Base-by-base conservation (phyloP, 1,140 invertebrate genomes). In the Atta colombica region DNA sequence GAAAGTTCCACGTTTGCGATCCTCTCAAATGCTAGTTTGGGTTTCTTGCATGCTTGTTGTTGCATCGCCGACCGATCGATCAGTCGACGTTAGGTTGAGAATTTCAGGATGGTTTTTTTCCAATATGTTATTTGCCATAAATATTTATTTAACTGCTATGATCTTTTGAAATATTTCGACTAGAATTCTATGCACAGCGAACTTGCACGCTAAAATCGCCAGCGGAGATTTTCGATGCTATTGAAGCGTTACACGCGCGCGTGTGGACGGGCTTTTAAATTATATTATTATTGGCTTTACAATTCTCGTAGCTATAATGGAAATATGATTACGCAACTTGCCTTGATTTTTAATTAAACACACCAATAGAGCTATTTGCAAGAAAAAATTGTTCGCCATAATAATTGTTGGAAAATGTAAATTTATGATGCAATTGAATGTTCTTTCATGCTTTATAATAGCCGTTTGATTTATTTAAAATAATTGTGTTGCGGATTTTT, bases 331-430 rank as follows among this genome's bases (percentile, higher is more conserved):
- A 90, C 72, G 21, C 69, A 58, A n/a, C 28, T 77, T 21, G 58
- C 45, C 71, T 81, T 87, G 77, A 87, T 87, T 82, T 87, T 90
- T 89, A 75, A 87, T 89, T 89, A 89, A 51, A 63, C 35, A 55
- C 75, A 28, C 12, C 68, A 16, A 71, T 65, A 35, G 7, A 58
- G 45, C 21, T 35, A 84, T 77, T 85, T 31, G 21, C 45, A 51
- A 72, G 18, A 28, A 77, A 86, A 81, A 86, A 77, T 69, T 69
- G 63, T 81, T 58, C 49, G 49, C 7, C 63, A 53, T 12, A 14
- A 35, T 58, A 53, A 39, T 14, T 28, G 74, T 77, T 39, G 84
- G 35, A 77, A 89, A 28, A 58, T 12, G 63, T 51, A 49, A 60
- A 78, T 88, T 86, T 12, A n/a, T 60, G 31, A 55, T 21, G 4